phyloP scores from a whole-genome alignment of 2,888 invertebrate species.

The Watsonalla cultraria region DNA sequence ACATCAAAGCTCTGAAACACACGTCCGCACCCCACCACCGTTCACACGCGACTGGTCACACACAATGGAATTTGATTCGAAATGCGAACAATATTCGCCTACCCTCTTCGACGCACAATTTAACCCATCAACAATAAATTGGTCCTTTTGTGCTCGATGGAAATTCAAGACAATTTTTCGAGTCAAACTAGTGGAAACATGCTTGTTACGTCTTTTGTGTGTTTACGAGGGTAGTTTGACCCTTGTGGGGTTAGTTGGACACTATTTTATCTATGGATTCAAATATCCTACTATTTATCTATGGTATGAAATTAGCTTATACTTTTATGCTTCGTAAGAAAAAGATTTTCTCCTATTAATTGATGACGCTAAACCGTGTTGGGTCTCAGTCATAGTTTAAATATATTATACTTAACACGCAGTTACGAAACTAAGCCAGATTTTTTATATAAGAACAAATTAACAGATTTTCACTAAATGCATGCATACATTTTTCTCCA shows the following conservation, averaged over 20 bases:
- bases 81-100: slow-evolving; percentile 41
- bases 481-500: no score
- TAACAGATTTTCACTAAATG: no score
- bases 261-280: not conserved
- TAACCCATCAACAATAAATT: slow-evolving; percentile 52
- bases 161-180: slow-evolving; percentile 37
- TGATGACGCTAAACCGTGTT: no score
- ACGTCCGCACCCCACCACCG: slow-evolving; percentile 41
- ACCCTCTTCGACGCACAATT: slow-evolving; percentile 66
- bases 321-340: no score
- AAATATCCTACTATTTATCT: not conserved
- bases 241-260: not conserved
- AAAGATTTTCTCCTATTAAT: no score
- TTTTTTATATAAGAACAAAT: no score
- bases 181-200: slow-evolving; percentile 45
- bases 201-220: slow-evolving; percentile 29
- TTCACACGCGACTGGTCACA: slow-evolving; percentile 51
- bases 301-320: not conserved
- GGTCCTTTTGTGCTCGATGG: slow-evolving; percentile 35
- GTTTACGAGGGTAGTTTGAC: not conserved
- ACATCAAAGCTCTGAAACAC: slow-evolving; percentile 2
- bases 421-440: not conserved
- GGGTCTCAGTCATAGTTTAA: no score
- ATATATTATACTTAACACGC: no score
- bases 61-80: slow-evolving; percentile 68